Conservation (phyloP, 2,797 vertebrate species). For the Phoeniculus purpureus region DNA sequence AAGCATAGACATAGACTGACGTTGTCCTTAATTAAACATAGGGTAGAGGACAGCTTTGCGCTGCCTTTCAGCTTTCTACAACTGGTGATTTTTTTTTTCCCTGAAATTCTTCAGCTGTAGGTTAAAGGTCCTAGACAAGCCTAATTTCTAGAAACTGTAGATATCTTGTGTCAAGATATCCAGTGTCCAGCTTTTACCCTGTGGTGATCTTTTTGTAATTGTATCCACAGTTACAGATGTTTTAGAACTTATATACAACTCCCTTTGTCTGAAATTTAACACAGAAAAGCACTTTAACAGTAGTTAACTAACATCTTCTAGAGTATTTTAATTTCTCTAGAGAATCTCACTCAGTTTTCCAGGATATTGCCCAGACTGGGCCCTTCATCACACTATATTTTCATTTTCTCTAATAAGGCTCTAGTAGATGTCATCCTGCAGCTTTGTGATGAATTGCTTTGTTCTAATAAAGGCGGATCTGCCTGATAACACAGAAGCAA, state of each 20-base stretch:
- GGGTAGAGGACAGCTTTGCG: not conserved
- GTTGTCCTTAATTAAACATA: not conserved
- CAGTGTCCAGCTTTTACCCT: not conserved
- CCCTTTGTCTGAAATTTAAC: not conserved
- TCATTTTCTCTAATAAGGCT: not conserved
- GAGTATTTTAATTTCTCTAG: not conserved
- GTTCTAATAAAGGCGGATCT: not conserved
- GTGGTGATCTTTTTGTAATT: not conserved
- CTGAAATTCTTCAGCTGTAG: not conserved
- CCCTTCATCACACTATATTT: not conserved
- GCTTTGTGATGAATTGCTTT: not conserved
- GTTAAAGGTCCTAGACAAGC: not conserved
- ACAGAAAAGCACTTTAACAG: not conserved
- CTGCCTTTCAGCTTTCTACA: constrained; percentile 1
- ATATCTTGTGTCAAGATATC: not conserved
- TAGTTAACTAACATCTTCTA: not conserved
- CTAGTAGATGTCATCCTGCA: not conserved
- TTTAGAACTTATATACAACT: not conserved
- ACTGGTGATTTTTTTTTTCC: not conserved
- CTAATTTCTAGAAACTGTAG: not conserved
- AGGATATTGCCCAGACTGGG: not conserved
- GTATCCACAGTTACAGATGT: not conserved
- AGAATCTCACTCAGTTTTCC: not conserved
- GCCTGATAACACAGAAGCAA: constrained; percentile 2
- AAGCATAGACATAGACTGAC: not conserved